Base-by-base conservation (phyloP, 1,140 invertebrate species). In the Heterodera schachtii region DNA sequence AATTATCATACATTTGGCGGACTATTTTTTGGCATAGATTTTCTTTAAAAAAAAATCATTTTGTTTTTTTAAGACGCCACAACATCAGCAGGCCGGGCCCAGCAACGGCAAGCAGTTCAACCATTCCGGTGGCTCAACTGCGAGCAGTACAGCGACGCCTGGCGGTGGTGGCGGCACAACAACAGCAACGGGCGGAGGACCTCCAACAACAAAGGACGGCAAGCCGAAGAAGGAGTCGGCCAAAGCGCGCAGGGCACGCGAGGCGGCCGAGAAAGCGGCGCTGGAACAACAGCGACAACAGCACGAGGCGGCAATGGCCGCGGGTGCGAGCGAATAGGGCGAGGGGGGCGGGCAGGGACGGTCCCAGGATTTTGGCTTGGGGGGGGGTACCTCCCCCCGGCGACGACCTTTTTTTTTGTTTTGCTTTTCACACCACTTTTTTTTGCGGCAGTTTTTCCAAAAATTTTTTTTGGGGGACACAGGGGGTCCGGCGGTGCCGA, bases 161-260 rank as follows among this genome's bases (percentile, higher is more conserved):
- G 19, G 13, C 19, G 11, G 47, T 43, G 41, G 13, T 13, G 11
- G 47, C 11, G 41, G 31, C 31, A 31, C 31, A 31, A 31, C 31
- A 31, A 31, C 31, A 31, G 1, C 31, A 31, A 64, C 13, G 13
- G 19, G 13, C 19, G 11, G 47, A 74, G 41, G n/a, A 2, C 9
- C 11, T 21, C 9, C 77, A 41, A 5, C 52, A 9, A 44, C 43
- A n/a, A 78, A 52, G 21, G 47, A 52, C 21, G 13, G 49, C 47
- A 78, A 78, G 57, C 21, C 77, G 3, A 78, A 78, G 70, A 78
- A 69, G 47, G 77, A 78, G 49, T 46, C 77, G 21, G 60, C 44
- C 4, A 78, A 66, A 11, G 64, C 44, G 31, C 66, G 77, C 43
- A 78, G 49, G 21, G 64, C 66, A 46, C 77, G 77, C 31, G 21